These are phyloP conservation scores for Hermetia illucens DNA, from an alignment of 1,140 invertebrate genomes.

Conservation along the genomic window DNA sequence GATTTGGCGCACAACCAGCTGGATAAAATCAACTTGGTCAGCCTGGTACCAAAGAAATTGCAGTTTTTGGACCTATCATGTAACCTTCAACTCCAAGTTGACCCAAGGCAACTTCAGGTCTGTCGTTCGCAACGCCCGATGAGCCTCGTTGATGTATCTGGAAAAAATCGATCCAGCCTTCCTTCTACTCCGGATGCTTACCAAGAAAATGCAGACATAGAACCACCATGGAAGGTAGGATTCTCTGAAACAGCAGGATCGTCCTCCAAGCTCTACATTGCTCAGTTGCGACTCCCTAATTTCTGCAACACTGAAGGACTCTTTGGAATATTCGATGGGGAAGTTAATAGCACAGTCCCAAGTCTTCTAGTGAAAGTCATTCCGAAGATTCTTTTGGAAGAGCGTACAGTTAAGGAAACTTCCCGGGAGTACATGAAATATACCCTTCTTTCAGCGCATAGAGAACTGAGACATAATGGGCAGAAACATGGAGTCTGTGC, in stretches of 20 bases:
- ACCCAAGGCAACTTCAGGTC: constrained; percentile 62
- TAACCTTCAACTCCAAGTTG: constrained; percentile 63
- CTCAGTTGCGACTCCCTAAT: constrained; percentile 58
- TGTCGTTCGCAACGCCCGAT: constrained; percentile 63
- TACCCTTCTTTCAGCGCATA: constrained; percentile 58
- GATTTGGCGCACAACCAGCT: constrained; percentile 75
- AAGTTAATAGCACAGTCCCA: constrained; percentile 50
- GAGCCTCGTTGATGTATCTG: constrained; percentile 68
- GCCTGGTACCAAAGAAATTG: constrained; percentile 61
- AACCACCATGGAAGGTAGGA: constrained; percentile 59
- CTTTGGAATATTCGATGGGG: constrained; percentile 68
- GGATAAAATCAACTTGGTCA: constrained; percentile 57
- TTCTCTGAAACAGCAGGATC: constrained; percentile 72
- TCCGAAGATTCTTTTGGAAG: constrained; percentile 59
- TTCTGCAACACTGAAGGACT: constrained; percentile 66
- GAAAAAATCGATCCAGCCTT: constrained; percentile 49
- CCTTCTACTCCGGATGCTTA: constrained; percentile 43
- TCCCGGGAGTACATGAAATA: constrained; percentile 70
- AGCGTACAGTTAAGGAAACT: constrained; percentile 64
- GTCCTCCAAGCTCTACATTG: constrained; percentile 52
- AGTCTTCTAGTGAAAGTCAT: constrained; percentile 54
- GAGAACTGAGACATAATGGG: constrained; percentile 55
- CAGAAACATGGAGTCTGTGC: constrained; percentile 54
- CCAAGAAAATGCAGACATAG: constrained; percentile 36
- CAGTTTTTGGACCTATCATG: constrained; percentile 75